A percentile compares a stretch with the other conserved stretches of the same genome.
Evolutionary conservation across 2,797 vertebrate genomes (phyloP).

Genomic region (Linurgus olivaceus): DNA sequence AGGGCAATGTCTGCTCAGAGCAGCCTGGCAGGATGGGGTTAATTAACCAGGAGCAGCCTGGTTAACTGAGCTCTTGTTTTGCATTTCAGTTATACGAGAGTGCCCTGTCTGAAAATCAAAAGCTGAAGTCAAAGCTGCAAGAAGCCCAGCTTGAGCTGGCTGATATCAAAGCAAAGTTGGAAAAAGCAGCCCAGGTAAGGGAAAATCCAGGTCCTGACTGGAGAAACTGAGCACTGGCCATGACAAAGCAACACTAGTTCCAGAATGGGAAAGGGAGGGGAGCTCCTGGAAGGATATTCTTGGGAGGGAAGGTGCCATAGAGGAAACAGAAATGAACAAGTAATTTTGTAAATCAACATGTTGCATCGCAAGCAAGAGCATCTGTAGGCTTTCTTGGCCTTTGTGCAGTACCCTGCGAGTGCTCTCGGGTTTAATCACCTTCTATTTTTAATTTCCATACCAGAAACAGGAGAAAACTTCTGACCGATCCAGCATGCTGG

Average conservation of each 20-base stretch:
- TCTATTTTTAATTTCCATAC: slow-evolving; percentile 49
- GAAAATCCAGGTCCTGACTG: background rate
- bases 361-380: background rate
- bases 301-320: background rate
- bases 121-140: slow-evolving; percentile 89
- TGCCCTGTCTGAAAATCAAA: slow-evolving; percentile 91
- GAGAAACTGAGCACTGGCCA: background rate
- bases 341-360: background rate
- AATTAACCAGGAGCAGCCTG: background rate
- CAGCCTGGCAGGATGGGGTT: accelerated
- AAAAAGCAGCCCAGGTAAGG: slow-evolving; percentile 89
- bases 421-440: background rate
- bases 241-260: background rate
- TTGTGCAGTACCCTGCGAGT: background rate
- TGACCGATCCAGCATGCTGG: slow-evolving; percentile 86
- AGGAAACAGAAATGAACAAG: background rate
- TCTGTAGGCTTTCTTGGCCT: background rate
- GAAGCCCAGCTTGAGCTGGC: slow-evolving; percentile 90
- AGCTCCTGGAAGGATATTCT: background rate
- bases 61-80: background rate
- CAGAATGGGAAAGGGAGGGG: background rate
- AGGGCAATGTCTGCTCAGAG: accelerated
- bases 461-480: slow-evolving; percentile 92
- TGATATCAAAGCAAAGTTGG: slow-evolving; percentile 88
- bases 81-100: slow-evolving; percentile 84